Conservation (phyloP, 2,113 vertebrate species). For the Phaethornis superciliosus region DNA sequence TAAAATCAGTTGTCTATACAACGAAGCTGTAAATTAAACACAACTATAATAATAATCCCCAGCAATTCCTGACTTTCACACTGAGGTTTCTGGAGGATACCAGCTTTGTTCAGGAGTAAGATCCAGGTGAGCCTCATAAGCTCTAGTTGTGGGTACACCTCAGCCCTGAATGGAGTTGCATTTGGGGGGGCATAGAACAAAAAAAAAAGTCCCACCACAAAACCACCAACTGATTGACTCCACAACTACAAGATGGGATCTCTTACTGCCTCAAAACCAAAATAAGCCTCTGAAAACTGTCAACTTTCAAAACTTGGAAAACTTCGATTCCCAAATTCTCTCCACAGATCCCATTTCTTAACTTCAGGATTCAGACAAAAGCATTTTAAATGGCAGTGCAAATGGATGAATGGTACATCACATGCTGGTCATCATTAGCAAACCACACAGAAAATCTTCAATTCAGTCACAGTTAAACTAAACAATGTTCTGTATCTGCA, state of each 20-base stretch:
- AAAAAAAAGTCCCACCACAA: background rate
- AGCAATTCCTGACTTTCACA: background rate
- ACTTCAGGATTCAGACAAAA: background rate
- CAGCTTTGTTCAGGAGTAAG: background rate
- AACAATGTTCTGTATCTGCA: background rate
- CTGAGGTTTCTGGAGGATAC: background rate
- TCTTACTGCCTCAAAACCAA: background rate
- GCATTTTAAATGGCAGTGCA: background rate
- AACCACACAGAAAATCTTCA: background rate
- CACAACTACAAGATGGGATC: background rate
- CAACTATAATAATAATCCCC: background rate
- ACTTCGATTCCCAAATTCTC: background rate
- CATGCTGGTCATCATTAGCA: background rate
- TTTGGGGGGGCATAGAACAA: fast-evolving
- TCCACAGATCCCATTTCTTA: background rate
- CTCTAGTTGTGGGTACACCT: background rate
- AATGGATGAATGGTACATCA: background rate
- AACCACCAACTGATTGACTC: background rate
- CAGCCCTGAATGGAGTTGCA: background rate
- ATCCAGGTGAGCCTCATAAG: background rate
- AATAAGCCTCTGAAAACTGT: background rate
- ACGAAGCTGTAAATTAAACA: background rate
- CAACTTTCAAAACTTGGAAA: background rate
- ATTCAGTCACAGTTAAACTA: background rate
- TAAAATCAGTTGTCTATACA: background rate